Evolutionary conservation across 2,113 vertebrate genomes (phyloP).

Genomic region (Microcebus lehilahytsara): DNA sequence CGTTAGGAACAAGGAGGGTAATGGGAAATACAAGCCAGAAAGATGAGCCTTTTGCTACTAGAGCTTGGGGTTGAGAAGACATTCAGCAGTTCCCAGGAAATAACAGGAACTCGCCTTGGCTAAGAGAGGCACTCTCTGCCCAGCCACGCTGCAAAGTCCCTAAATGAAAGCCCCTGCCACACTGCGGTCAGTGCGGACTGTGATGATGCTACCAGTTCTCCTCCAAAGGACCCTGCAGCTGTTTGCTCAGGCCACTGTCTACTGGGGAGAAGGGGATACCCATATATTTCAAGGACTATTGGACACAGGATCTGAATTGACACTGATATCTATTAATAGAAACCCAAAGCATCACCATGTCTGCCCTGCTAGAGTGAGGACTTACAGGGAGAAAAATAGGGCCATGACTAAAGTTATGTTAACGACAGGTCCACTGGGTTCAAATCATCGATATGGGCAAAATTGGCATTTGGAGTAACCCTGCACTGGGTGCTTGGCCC

Average conservation of each 20-base stretch:
- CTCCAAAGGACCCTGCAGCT: not conserved
- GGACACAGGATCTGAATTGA: not conserved
- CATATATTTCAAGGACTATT: not conserved
- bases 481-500: not conserved
- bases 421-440: not conserved
- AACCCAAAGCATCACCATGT: not conserved
- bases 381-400: not conserved
- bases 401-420: not conserved
- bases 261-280: not conserved
- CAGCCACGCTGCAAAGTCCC: not conserved
- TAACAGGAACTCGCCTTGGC: not conserved
- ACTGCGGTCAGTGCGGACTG: not conserved
- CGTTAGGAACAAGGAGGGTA: not conserved
- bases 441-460: not conserved
- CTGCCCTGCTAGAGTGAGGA: not conserved
- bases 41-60: not conserved
- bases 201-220: not conserved
- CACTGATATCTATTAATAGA: not conserved
- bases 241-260: not conserved
- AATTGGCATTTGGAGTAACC: not conserved
- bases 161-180: too few species aligned
- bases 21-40: not conserved
- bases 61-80: not conserved
- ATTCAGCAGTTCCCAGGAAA: not conserved
- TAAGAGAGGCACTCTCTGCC: not conserved